Base-by-base conservation (phyloP, 2,113 vertebrate genomes). In the Gambusia affinis region DNA sequence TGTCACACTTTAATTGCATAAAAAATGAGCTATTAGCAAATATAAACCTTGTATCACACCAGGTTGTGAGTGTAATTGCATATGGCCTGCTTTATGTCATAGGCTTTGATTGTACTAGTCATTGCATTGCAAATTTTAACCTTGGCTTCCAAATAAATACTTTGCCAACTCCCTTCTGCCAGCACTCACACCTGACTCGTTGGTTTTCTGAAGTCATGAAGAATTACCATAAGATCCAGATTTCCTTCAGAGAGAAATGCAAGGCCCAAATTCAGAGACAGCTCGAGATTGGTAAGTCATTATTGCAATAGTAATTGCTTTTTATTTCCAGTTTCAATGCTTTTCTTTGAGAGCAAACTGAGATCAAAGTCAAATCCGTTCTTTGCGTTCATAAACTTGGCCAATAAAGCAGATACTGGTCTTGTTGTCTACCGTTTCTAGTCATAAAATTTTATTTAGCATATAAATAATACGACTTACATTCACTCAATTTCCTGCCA, bases 151-250 rank as follows among this genome's bases (percentile, higher is more conserved):
- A n/a, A 68, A 22, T 10, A 57, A n/a, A 22, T 10, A 35, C 37
- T 65, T 5, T 65, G 24, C 24, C 15, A 44, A 31, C 35, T 65
- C 0, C 17, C 44, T 66, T 68, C 54, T 37, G 33, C 12, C 80
- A 99, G 97, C 95, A 97, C 70, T 94, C 95, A 0, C 94, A 97
- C 2, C 90, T 98, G 65, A 95, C 96, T 0, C 94, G 94, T 62
- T 95, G 96, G 88, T 98, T 98, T 88, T 94, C 95, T 86, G 96
- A 98, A 6, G 95, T 96, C 65, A 98, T 98, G 96, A 95, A 92
- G 0, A 85, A 85, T 4, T 95, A 96, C 87, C 97, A 96, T 1
- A 92, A 94, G 70, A 95, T 95, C 0, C 97, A 98, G 63, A 93
- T 95, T 1, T 88, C 94, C 3, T 98, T 98, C 79, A 94, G 97